These are phyloP conservation scores for Tiliacea citrago DNA, from an alignment of 2,888 invertebrate genomes.

Conservation along the genomic window DNA sequence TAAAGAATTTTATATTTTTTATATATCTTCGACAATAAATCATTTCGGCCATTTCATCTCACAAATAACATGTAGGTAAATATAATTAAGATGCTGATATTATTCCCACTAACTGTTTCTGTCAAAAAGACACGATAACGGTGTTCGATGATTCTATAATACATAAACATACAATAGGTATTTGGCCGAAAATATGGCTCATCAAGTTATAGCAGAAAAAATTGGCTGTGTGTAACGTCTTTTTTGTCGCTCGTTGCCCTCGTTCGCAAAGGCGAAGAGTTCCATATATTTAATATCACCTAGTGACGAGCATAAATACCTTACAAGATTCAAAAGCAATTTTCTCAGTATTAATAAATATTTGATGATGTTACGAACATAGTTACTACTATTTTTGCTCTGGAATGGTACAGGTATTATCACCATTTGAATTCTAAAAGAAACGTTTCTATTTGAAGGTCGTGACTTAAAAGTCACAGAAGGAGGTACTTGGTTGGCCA, in stretches of 20 bases:
- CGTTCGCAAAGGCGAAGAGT: background rate
- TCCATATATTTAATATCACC: background rate
- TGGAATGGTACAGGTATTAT: background rate
- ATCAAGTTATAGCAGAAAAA: background rate
- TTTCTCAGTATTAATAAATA: background rate
- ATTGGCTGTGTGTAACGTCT: too few species aligned
- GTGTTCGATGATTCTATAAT: too few species aligned
- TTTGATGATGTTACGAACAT: background rate
- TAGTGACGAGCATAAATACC: background rate
- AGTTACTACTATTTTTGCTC: background rate
- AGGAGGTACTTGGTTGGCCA: slow-evolving; percentile 96
- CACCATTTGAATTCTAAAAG: background rate
- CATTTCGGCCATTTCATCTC: slow-evolving; percentile 11
- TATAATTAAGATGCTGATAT: background rate
- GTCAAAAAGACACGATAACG: too few species aligned
- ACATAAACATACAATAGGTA: background rate
- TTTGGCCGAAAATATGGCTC: background rate
- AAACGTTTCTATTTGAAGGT: slow-evolving; percentile 85
- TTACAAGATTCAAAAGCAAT: background rate
- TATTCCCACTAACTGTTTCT: too few species aligned
- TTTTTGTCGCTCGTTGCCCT: background rate
- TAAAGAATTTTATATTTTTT: too few species aligned
- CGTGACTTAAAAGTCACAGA: slow-evolving; percentile 93
- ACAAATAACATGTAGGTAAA: slow-evolving; percentile 2
- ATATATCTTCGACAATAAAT: background rate